Conservation (phyloP, 2,113 vertebrate species). For the Mustelus asterias region DNA sequence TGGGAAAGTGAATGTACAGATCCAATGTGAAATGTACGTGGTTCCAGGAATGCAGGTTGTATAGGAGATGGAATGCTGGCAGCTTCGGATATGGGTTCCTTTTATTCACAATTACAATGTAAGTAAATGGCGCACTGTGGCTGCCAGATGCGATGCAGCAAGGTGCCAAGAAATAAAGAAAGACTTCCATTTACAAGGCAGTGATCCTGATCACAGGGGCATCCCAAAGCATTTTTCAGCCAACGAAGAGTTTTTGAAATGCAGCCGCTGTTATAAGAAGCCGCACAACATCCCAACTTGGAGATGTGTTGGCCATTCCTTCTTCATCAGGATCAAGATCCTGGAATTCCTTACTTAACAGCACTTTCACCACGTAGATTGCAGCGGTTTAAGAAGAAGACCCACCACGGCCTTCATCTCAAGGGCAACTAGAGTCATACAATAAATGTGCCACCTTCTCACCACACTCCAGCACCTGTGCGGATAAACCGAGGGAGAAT, state of each 20-base stretch:
- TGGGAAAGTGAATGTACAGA: neutral
- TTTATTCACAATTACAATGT: neutral
- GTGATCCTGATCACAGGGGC: neutral
- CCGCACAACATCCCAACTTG: neutral
- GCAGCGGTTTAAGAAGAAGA: neutral
- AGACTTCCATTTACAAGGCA: neutral
- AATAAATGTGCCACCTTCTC: neutral
- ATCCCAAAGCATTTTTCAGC: neutral
- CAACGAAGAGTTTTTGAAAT: neutral
- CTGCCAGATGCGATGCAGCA: neutral
- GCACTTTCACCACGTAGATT: neutral
- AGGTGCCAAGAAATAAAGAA: neutral
- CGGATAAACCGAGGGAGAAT: too few species aligned
- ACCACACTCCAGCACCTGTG: neutral
- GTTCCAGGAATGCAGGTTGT: neutral
- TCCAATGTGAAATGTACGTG: neutral
- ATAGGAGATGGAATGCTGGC: neutral
- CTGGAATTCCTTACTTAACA: neutral
- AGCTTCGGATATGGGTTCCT: neutral
- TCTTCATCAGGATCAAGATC: neutral
- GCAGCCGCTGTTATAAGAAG: neutral
- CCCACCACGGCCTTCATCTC: neutral
- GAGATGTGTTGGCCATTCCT: neutral
- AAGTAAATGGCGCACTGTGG: neutral
- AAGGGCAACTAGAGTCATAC: neutral